Conservation (phyloP, 2,888 invertebrate genomes). For the Ernsta delagoae region DNA sequence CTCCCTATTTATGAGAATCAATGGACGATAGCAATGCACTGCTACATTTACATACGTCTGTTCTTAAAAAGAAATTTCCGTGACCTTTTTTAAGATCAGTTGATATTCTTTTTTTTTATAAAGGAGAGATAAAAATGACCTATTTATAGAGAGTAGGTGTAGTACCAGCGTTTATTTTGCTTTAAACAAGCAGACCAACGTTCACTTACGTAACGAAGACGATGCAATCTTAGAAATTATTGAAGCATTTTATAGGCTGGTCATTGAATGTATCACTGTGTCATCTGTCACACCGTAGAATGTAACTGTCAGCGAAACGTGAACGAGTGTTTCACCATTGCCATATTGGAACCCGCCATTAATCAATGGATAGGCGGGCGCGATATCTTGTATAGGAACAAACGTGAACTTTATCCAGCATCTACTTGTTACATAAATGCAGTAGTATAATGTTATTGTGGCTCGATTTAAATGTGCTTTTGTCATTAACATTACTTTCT, state of each 20-base stretch:
- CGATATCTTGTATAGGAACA: slow-evolving; percentile 22
- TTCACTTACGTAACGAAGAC: slow-evolving; percentile 10
- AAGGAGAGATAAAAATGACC: no score
- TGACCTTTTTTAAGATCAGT: no score
- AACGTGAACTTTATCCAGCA: slow-evolving; percentile 7
- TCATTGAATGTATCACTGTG: slow-evolving; percentile 8
- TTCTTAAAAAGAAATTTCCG: no score
- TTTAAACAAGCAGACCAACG: no score
- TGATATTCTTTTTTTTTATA: no score
- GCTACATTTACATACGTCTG: no score
- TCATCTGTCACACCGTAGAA: slow-evolving; percentile 21
- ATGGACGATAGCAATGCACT: no score
- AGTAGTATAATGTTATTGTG: slow-evolving; percentile 7
- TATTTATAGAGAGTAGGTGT: no score
- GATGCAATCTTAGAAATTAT: slow-evolving; percentile 11
- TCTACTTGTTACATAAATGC: slow-evolving; percentile 3
- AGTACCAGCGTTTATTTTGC: no score
- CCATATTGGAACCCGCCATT: background rate
- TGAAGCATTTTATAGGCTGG: slow-evolving; percentile 3
- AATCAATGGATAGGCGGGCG: slow-evolving; percentile 16
- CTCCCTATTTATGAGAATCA: no score
- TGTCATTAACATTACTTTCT: no score
- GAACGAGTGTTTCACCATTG: slow-evolving; percentile 17
- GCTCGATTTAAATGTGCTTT: background rate
- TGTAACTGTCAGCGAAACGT: slow-evolving; percentile 16